phyloP scores from a whole-genome alignment of 2,113 vertebrate genomes.

The Aix galericulata region DNA sequence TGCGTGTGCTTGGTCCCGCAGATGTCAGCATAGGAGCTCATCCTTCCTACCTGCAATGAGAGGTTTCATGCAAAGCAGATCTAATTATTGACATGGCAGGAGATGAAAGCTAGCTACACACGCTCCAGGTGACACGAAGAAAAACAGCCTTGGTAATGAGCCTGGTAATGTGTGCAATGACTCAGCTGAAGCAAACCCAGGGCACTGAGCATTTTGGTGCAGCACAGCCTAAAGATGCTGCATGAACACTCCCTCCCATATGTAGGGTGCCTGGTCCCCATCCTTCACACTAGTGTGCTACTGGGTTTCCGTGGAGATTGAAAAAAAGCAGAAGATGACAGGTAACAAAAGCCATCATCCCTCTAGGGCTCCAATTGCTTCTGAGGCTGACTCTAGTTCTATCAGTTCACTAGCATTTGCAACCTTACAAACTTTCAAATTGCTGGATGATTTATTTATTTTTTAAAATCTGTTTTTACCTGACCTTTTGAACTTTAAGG shows the following conservation, averaged over 20 bases:
- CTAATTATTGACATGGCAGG: fast-evolving
- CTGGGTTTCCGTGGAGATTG: background rate
- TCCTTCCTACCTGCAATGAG: slow-evolving; percentile 86
- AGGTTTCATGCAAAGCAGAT: background rate
- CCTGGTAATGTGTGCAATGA: fast-evolving
- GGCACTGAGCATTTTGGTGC: background rate
- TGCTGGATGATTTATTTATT: background rate
- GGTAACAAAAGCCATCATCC: background rate
- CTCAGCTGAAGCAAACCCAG: background rate
- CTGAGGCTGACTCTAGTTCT: background rate
- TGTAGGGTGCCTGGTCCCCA: fast-evolving
- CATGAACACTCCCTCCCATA: background rate
- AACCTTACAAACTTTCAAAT: background rate
- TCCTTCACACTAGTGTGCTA: background rate
- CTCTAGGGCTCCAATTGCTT: background rate
- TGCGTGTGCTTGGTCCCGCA: slow-evolving; percentile 84
- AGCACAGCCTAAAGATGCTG: background rate
- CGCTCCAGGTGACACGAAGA: background rate
- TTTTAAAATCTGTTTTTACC: background rate
- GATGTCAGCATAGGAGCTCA: slow-evolving; percentile 91
- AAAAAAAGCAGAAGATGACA: background rate
- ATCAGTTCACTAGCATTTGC: background rate
- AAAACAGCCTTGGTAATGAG: background rate
- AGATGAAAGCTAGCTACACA: background rate
- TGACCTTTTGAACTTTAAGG: background rate